A percentile compares a stretch with the other conserved stretches of the same genome.
phyloP scores from a whole-genome alignment of 2,113 vertebrate genomes.

The Phalacrocorax pelagicus region DNA sequence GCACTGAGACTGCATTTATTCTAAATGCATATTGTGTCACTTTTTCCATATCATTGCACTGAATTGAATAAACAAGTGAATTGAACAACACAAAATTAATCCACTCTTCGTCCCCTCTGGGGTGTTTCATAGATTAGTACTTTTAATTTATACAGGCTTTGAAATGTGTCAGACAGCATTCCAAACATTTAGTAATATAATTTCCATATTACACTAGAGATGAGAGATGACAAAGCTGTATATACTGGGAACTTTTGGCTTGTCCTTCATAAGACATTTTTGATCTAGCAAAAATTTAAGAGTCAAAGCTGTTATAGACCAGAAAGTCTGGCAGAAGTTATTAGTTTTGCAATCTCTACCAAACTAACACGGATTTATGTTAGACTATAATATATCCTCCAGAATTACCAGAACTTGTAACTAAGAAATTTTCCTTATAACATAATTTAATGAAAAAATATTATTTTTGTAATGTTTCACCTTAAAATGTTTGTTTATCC shows the following conservation, averaged over 20 bases:
- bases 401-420: background rate
- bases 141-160: background rate
- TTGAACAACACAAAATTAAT: background rate
- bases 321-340: background rate
- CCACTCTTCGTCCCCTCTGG: fast-evolving
- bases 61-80: background rate
- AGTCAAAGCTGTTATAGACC: background rate
- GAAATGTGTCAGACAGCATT: background rate
- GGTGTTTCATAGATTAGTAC: background rate
- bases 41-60: background rate
- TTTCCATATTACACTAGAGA: background rate
- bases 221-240: background rate
- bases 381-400: background rate
- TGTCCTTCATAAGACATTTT: background rate
- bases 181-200: background rate
- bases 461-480: background rate
- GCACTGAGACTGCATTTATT: background rate
- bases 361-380: background rate
- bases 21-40: background rate
- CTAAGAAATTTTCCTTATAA: background rate
- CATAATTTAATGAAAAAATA: background rate
- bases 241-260: background rate
- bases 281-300: background rate
- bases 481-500: background rate
- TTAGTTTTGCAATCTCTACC: background rate